phyloP scores from a whole-genome alignment of 2,113 vertebrate species.

The Pithys albifrons region DNA sequence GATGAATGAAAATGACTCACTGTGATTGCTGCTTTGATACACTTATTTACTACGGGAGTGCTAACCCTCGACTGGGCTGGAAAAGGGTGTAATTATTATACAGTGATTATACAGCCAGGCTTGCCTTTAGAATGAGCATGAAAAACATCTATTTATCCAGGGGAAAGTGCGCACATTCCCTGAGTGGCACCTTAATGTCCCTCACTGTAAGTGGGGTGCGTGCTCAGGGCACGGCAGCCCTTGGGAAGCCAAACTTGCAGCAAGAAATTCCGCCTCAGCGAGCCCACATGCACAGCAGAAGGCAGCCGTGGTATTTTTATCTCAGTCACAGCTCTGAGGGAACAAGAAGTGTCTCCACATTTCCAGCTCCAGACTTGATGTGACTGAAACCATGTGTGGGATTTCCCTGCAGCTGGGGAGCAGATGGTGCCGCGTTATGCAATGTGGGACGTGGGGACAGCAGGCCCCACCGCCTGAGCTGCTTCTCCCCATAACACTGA shows the following conservation, averaged over 20 bases:
- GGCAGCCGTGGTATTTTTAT: not conserved
- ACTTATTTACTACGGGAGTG: not conserved
- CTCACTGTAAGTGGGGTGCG: not conserved
- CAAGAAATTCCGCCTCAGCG: not conserved
- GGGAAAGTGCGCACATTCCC: not conserved
- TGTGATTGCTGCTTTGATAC: not conserved
- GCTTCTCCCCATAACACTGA: not conserved
- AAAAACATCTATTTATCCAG: not conserved
- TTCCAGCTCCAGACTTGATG: not conserved
- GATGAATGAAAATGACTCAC: not conserved
- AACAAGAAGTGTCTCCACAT: not conserved
- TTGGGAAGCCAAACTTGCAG: not conserved
- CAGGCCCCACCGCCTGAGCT: rapidly evolving
- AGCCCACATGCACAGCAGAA: not conserved
- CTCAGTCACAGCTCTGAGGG: not conserved
- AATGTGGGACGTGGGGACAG: not conserved
- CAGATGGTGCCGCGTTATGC: not conserved
- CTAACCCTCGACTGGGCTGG: not conserved
- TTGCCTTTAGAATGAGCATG: not conserved
- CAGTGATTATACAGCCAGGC: not conserved
- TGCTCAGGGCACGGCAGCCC: not conserved
- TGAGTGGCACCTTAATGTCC: not conserved
- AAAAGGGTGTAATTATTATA: not conserved
- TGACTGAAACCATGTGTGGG: not conserved
- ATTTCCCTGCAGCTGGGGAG: not conserved